These are phyloP conservation scores for Oeneis ivallda DNA, from an alignment of 2,888 invertebrate species.

Conservation along the genomic window DNA sequence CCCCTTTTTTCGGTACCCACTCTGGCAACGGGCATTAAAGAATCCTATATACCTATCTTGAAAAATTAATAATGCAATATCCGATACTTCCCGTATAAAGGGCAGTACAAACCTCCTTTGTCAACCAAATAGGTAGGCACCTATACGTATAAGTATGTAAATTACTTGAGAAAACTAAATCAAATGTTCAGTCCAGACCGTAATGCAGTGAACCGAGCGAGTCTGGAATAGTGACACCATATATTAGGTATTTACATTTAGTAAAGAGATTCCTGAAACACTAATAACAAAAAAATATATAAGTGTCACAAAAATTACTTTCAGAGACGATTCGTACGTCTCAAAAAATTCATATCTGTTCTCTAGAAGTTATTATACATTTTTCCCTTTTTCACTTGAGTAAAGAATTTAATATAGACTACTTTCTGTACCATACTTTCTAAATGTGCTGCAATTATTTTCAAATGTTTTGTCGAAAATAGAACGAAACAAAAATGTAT, in stretches of 20 bases:
- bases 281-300: background rate
- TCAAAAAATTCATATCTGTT: background rate
- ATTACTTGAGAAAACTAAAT: slow-evolving; percentile 39
- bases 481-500: no score
- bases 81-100: background rate
- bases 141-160: slow-evolving; percentile 31
- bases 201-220: slow-evolving; percentile 18
- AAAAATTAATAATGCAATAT: background rate
- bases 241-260: background rate
- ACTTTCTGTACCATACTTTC: background rate
- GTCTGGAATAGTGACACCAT: slow-evolving; percentile 14
- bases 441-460: background rate
- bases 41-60: no score
- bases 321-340: background rate
- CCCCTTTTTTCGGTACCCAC: no score
- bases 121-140: slow-evolving; percentile 20
- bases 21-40: no score
- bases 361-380: background rate
- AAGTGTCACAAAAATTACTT: background rate
- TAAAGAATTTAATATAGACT: background rate
- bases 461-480: background rate
- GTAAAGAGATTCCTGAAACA: background rate
- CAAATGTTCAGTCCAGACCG: slow-evolving; percentile 36
- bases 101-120: background rate
- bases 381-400: background rate